Percentiles rank a stretch among this genome's conserved stretches.
Evolutionary conservation across 2,888 invertebrate species (phyloP).

Genomic region (Hofmannophila pseudospretella): DNA sequence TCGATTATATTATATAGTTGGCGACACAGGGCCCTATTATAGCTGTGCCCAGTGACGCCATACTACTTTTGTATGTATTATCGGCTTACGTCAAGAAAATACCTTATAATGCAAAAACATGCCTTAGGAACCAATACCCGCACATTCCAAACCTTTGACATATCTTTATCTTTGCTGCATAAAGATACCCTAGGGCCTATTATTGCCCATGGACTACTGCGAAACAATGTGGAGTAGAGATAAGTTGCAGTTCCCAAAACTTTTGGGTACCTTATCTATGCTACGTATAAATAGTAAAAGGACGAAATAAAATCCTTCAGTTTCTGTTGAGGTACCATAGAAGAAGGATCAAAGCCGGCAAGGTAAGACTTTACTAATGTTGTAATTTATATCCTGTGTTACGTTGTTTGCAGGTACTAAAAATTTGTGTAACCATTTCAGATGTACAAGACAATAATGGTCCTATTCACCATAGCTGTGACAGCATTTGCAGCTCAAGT

Average conservation of each 20-base stretch:
- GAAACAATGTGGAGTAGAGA: constrained; percentile 50
- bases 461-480: constrained; percentile 30
- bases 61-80: too few species aligned
- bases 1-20: too few species aligned
- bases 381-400: too few species aligned
- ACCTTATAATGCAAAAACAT: too few species aligned
- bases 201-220: constrained; percentile 36
- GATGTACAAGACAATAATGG: constrained; percentile 42
- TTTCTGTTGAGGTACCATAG: constrained; percentile 22
- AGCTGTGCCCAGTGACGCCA: too few species aligned
- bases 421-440: constrained; percentile 27
- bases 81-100: too few species aligned
- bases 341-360: constrained; percentile 17
- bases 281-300: constrained; percentile 46
- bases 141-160: constrained; percentile 56
- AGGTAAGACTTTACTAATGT: constrained; percentile 31
- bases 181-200: constrained; percentile 21
- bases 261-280: constrained; percentile 25
- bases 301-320: constrained; percentile 27
- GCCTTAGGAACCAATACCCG: background rate
- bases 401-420: background rate
- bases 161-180: constrained; percentile 30
- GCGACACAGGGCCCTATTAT: too few species aligned
- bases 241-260: constrained; percentile 27
- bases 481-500: constrained; percentile 47